phyloP scores from a whole-genome alignment of 1,140 invertebrate species.

The Dendrolimus kikuchii region DNA sequence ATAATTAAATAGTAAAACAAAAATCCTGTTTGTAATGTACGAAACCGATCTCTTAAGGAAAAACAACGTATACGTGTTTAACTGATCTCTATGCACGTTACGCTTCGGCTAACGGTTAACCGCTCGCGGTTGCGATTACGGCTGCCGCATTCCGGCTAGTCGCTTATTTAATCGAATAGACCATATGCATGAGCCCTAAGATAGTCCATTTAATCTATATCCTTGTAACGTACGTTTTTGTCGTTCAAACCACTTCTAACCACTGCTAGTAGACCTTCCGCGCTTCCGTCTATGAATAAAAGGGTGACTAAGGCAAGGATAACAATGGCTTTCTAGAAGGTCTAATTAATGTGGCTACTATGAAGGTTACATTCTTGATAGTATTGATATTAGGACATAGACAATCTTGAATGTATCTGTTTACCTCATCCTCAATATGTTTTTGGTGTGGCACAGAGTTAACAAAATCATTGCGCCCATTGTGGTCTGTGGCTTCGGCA shows the following conservation, averaged over 20 bases:
- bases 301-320: neutral
- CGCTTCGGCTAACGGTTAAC: too few relatives aligned
- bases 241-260: slow-evolving; percentile 11
- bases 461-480: too few relatives aligned
- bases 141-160: too few relatives aligned
- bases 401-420: too few relatives aligned
- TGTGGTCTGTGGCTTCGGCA: too few relatives aligned
- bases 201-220: slow-evolving; percentile 9
- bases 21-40: neutral
- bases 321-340: neutral
- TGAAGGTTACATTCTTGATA: too few relatives aligned
- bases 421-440: too few relatives aligned
- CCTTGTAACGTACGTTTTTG: slow-evolving; percentile 10
- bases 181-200: neutral
- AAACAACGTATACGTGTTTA: neutral
- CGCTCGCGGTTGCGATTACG: too few relatives aligned
- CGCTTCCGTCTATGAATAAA: neutral
- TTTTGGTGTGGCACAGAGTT: too few relatives aligned
- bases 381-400: too few relatives aligned
- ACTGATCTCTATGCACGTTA: neutral
- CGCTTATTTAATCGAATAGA: neutral
- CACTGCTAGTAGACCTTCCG: slow-evolving; percentile 3
- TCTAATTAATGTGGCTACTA: neutral
- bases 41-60: too few relatives aligned
- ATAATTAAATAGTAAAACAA: neutral